Evolutionary conservation across 2,797 vertebrate genomes (phyloP).

Genomic region (Heteromormyrus szaboi): DNA sequence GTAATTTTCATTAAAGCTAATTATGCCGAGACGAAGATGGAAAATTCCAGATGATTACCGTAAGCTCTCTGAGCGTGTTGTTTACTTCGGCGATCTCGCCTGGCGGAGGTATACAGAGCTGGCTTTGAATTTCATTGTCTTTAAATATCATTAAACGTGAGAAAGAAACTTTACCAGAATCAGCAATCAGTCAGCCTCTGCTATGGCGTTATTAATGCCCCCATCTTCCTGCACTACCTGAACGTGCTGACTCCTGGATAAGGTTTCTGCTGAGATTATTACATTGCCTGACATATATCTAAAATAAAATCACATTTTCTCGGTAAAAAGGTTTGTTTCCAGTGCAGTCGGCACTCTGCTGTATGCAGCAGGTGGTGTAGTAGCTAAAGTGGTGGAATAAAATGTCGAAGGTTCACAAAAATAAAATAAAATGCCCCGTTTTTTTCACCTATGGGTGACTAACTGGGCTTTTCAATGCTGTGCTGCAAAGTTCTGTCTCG

Average conservation of each 20-base stretch:
- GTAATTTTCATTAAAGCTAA: constrained; percentile 9
- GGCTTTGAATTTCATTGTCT: not conserved
- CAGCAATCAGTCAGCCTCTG: not conserved
- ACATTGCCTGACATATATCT: not conserved
- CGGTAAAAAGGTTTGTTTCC: not conserved
- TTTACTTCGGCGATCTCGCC: not conserved
- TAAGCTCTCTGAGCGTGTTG: not conserved
- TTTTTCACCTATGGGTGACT: not conserved
- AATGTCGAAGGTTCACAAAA: not conserved
- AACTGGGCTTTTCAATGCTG: not conserved
- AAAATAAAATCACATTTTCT: constrained; percentile 2
- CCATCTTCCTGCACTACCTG: not conserved
- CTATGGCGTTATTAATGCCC: not conserved
- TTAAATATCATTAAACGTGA: not conserved
- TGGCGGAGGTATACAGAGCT: not conserved
- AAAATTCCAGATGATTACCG: not conserved
- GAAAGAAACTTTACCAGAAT: not conserved
- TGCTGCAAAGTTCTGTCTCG: not conserved
- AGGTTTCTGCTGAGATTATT: not conserved
- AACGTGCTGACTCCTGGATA: not conserved
- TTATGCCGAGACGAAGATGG: not conserved
- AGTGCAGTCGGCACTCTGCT: not conserved
- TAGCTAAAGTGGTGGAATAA: not conserved
- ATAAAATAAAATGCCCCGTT: not conserved
- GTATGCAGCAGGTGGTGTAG: not conserved